Evolutionary conservation across 92 coral and sea anemone species (phyloP).

Genomic region (Diadumene lineata): DNA sequence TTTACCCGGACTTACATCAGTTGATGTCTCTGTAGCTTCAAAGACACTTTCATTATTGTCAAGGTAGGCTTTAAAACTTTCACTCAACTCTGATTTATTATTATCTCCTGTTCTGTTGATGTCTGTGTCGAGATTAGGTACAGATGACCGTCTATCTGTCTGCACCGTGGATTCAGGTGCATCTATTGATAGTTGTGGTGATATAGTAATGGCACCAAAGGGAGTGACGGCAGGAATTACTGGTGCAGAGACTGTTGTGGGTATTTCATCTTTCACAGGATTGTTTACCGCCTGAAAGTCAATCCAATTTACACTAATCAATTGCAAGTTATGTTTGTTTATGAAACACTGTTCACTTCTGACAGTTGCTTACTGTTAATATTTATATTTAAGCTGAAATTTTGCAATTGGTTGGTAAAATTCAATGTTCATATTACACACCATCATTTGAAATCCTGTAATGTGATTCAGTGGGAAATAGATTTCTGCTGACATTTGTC

Average conservation of each 20-base stretch:
- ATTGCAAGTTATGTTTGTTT: too few relatives aligned
- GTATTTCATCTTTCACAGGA: constrained; percentile 34
- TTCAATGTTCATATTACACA: too few relatives aligned
- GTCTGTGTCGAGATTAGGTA: constrained; percentile 15
- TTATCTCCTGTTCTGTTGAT: background rate
- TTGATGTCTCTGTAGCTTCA: background rate
- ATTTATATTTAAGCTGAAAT: too few relatives aligned
- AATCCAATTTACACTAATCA: too few relatives aligned
- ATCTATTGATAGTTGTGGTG: constrained; percentile 29
- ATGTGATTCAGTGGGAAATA: too few relatives aligned
- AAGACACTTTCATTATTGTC: background rate
- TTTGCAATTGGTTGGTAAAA: too few relatives aligned
- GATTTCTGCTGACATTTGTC: too few relatives aligned
- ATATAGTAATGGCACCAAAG: constrained; percentile 41
- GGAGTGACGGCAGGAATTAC: constrained; percentile 45
- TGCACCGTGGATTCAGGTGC: background rate
- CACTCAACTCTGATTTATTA: background rate
- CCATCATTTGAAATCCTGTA: too few relatives aligned
- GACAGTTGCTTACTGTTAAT: too few relatives aligned
- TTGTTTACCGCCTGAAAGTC: constrained; percentile 6
- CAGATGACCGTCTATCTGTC: constrained; percentile 4
- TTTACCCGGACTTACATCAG: background rate
- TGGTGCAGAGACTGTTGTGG: background rate
- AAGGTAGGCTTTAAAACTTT: background rate
- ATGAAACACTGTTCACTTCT: too few relatives aligned